These are phyloP conservation scores for Thera obeliscata DNA, from an alignment of 2,888 invertebrate species.

Conservation along the genomic window DNA sequence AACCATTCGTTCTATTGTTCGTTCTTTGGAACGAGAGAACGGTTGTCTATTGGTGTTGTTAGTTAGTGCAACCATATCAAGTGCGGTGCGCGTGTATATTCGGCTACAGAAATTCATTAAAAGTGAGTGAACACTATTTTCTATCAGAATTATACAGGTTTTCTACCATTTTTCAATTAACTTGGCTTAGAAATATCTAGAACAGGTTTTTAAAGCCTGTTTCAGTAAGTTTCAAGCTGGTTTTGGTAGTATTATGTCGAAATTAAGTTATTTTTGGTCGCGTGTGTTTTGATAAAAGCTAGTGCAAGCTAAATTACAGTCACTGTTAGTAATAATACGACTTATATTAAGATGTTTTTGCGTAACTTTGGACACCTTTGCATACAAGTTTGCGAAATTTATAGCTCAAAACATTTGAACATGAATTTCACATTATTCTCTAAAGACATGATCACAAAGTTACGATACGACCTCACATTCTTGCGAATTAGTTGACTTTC, in stretches of 20 bases:
- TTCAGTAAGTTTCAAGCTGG: neutral
- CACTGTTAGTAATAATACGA: slow-evolving; percentile 10
- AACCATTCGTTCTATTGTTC: slow-evolving; percentile 18
- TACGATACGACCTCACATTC: slow-evolving; percentile 2
- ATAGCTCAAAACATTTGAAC: neutral
- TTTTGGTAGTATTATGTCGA: neutral
- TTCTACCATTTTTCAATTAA: neutral
- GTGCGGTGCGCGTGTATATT: slow-evolving; percentile 24
- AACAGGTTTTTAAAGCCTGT: neutral
- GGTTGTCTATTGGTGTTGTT: slow-evolving; percentile 5
- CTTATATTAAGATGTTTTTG: slow-evolving; percentile 11
- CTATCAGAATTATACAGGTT: neutral
- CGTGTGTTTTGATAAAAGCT: slow-evolving; percentile 15
- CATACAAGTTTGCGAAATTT: neutral
- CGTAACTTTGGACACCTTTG: slow-evolving; percentile 3
- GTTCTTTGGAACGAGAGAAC: slow-evolving; percentile 26
- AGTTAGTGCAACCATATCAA: slow-evolving; percentile 25
- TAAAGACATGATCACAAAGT: neutral
- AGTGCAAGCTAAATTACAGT: slow-evolving; percentile 9
- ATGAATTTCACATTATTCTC: neutral
- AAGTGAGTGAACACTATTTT: slow-evolving; percentile 18
- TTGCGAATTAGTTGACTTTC: slow-evolving; percentile 3
- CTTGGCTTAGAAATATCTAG: neutral
- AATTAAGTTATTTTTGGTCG: slow-evolving; percentile 5
- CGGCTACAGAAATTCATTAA: slow-evolving; percentile 21